Conservation (phyloP, 2,888 invertebrate species). For the Empis stercorea region DNA sequence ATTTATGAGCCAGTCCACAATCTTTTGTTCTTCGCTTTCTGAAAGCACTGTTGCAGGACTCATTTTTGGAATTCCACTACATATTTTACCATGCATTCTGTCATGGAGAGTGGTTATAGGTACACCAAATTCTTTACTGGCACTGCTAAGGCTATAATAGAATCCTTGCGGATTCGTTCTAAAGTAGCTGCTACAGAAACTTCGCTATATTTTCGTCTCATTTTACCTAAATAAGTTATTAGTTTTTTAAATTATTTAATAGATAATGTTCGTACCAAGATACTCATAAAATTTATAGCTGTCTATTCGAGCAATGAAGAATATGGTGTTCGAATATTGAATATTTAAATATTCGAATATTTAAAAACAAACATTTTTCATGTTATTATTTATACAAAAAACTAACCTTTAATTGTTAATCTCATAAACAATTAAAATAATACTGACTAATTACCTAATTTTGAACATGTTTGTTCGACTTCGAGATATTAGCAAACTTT, state of each 20-base stretch:
- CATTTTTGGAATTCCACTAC: neutral
- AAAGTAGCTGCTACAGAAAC: neutral
- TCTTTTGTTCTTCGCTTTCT: neutral
- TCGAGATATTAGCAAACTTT: neutral
- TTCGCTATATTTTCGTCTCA: neutral
- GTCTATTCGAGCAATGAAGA: conserved; percentile 3
- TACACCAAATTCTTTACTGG: neutral
- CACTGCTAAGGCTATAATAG: neutral
- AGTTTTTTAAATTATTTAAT: neutral
- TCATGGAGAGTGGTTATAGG: conserved; percentile 2
- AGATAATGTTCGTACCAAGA: neutral
- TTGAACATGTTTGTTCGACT: conserved; percentile 2
- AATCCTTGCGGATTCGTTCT: neutral
- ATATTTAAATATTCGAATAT: too few species aligned
- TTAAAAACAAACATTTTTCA: neutral
- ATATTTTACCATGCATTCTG: neutral
- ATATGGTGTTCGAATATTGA: conserved; percentile 4
- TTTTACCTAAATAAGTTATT: neutral
- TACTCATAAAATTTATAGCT: neutral
- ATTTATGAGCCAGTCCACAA: neutral
- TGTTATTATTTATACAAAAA: neutral
- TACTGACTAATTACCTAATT: neutral
- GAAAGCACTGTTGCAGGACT: neutral
- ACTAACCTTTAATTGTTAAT: neutral
- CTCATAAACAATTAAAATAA: neutral